Evolutionary conservation across 2,113 vertebrate species (phyloP), one percentile per base, ranked within the genome.

Genomic region (Brienomyrus brachyistius): DNA sequence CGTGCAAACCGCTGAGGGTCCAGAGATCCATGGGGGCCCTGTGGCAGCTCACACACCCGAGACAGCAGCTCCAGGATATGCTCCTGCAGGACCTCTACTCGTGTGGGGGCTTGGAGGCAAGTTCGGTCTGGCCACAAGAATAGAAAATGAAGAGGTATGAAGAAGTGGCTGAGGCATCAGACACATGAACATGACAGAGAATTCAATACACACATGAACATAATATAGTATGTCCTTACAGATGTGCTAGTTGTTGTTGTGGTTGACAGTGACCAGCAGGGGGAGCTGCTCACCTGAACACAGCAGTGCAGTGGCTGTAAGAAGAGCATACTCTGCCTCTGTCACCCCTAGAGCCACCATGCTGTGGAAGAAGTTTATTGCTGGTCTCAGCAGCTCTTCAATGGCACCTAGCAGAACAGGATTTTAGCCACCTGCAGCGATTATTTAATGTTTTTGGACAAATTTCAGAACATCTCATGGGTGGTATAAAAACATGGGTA

Each of bases 341-440:
- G 96, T 97, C 91, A 98, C 95, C n/a, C 94, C 95, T 59, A 99
- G 94, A 48, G 95, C 95, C 21, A 94, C 95, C 97, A 98, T 98
- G 93, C 97, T 98, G 95, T 97, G 97, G 93, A 97, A 98, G 96
- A 99, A 99, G 94, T 96, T 97, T 91, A 98, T 96, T 48, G 98
- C 93, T 0, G 96, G 96, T 0, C 95, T 95, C 62, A 97, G 94
- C 91, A 98, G 96, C 91, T 99, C 97, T 92, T 97, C 97, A 56
- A 93, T 94, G 91, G 94, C 92, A 92, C 95, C 98, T 98, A 93
- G 88, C 9, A 45, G 5, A n/a, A 10, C 89, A 1, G 86, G 5
- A 82, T 54, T 35, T 43, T 70, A 48, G 35, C 5, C 27, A 59
- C 10, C 8, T 62, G 31, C 17, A 27, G 50, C n/a, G 40, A 54